Base-by-base conservation (phyloP, 2,888 invertebrate genomes). In the Lobophora halterata region DNA sequence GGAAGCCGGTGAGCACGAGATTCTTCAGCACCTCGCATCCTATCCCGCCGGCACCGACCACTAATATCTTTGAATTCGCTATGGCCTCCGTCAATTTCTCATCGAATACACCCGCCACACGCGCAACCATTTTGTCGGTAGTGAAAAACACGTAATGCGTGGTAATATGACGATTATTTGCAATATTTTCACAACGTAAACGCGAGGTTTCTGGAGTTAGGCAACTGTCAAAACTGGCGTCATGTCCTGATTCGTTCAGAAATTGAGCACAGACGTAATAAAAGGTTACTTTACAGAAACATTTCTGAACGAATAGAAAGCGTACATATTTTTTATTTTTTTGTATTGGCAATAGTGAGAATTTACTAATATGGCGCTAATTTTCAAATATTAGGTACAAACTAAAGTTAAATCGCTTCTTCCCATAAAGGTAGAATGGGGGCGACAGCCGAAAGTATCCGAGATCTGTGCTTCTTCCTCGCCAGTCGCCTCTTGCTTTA, bases 1-100 rank as follows among this genome's bases (percentile, higher is more conserved):
- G 90, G 73, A 99, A 99, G 48, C 99, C 99, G 49, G 96, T 94
- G 27, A 99, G 88, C 16, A 98, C 98, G 51, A 99, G 91, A 88
- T 98, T 98, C 80, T 99, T 99, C 19, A 99, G 87, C 55, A 99
- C 91, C 87, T 99, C 99, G 87, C 99, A 99, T 49, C 99, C 99
- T 65, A 99, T 99, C 40, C 99, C 99, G 51, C 99, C 99, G 61
- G 99, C 99, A 34, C 99, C 99, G 12, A 97, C 96, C 7, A 97
- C 93, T 46, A 97, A 87, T 29, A 97, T 85, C 82, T 95, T 95
- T 5, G 93, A 91, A 52, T 89, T 87, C 11, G 90, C 87, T 45
- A 95, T 90, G 27, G 90, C 88, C 60, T 91, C 89, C 46, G 91
- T 90, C 46, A 94, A 73, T 61, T 90, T 89, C 44, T 89, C 85